Evolutionary conservation across 2,888 invertebrate species (phyloP), one percentile per base, ranked within the genome.

Genomic region (Lomographa bimaculata): DNA sequence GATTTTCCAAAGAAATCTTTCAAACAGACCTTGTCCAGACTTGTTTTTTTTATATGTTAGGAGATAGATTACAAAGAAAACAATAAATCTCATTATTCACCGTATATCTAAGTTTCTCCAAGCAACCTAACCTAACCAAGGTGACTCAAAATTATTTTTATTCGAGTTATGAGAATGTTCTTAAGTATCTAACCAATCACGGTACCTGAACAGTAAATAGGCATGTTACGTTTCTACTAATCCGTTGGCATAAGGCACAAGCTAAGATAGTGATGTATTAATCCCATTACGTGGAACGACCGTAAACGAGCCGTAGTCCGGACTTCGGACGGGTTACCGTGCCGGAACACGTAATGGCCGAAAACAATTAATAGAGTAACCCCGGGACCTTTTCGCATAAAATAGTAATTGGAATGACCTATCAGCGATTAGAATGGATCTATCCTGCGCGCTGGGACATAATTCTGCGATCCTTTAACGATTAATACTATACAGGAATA

Each of bases 311-410:
- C 52, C 58, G 56, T 58, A 64, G 35, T 23, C 38, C 26, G 29
- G 46, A 33, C 48, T 23, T 24, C 17, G 34, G 46, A 42, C 50
- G 60, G 57, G 62, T 61, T 57, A 59, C 60, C 50, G 53, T 54
- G 57, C 46, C 50, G 57, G 62, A 58, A 63, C 53, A 57, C 53
- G 55, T 63, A 64, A 68, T 60, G 61, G 57, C 58, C 67, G 69
- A 63, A 71, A 69, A 70, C 69, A 71, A 68, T 71, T 69, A 68
- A 66, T 69, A 66, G 47, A 54, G 64, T 65, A 64, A 68, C 65
- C 64, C 62, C 54, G 54, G 57, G 58, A 55, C 62, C 65, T 58
- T 57, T 64, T 55, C 58, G 60, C 48, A 59, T 59, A 59, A 65
- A 62, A 63, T 64, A 64, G 54, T 54, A 60, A 63, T 41, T 48